Evolutionary conservation across 2,113 vertebrate species (phyloP), one percentile per base, ranked within the genome.

Genomic region (Lontra canadensis): DNA sequence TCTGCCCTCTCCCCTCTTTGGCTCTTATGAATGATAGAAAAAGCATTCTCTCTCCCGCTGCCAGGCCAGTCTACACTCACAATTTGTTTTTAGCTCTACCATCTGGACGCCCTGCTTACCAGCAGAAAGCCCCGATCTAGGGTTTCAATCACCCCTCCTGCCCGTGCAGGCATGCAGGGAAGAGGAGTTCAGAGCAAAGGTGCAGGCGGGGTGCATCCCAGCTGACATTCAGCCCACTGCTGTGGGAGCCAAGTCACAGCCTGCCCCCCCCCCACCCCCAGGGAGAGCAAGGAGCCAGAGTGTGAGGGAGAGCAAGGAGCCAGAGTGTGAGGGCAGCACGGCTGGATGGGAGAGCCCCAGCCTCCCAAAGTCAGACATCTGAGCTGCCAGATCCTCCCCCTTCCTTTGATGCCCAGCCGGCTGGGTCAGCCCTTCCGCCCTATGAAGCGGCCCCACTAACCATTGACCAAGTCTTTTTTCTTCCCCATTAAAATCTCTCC

Each of bases 161-260:
- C 15, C 94, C 25, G 4, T 59, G 69, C 49, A 36, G 23, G 47
- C 79, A 26, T 7, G 7, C 69, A n/a, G 47, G 39, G 25, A 76
- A 78, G 36, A 52, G 61, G 10, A 65, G 29, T 55, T 59, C 11
- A 34, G 18, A 1, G 7, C 42, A 17, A 59, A 29, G 21, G 15
- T 44, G 17, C 20, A 13, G 55, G 6, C 5, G 3, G 25, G 11
- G 2, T 4, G 3, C 49, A 12, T 83, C 6, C 17, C 11, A 5
- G 65, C 9, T 52, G 34, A 44, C 12, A 7, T 12, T 47, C 55
- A 23, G 65, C 5, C 67, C 23, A 31, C 25, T 0, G 14, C 12
- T 63, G 63, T 80, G 34, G 65, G 15, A 65, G 73, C 31, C 34
- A 52, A 23, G 79, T 47, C 36, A 49, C 26, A 57, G 11, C 10